phyloP scores from a whole-genome alignment of 2,113 vertebrate species.

The Oreocharis arfaki region DNA sequence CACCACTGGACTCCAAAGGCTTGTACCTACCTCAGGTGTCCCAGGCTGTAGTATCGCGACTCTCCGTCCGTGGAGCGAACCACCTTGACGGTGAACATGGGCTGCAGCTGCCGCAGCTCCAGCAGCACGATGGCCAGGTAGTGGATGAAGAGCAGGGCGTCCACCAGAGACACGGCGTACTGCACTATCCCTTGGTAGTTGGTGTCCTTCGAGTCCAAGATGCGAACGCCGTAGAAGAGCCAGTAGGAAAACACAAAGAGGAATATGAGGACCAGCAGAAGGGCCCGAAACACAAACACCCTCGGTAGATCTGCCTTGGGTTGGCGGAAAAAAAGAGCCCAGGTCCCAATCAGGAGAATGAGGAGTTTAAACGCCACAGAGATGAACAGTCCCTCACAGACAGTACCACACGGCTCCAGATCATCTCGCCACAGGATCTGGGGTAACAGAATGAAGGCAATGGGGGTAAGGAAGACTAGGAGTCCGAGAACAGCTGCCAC shows the following conservation, averaged over 20 bases:
- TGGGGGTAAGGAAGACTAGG: conserved; percentile 86
- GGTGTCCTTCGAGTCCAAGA: conserved; percentile 87
- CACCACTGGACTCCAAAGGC: too few species aligned
- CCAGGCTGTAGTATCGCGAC: conserved; percentile 88
- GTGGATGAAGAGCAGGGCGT: conserved; percentile 92
- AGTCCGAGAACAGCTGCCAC: conserved; percentile 79
- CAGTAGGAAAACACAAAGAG: conserved; percentile 94
- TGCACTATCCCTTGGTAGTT: conserved; percentile 94
- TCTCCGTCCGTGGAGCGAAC: conserved; percentile 89
- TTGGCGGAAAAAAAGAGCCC: conserved; percentile 89
- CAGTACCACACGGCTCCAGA: conserved; percentile 86
- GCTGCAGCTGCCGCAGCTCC: conserved; percentile 89
- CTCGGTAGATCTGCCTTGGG: conserved; percentile 82
- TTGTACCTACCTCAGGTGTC: conserved; percentile 82
- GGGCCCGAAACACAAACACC: conserved; percentile 87
- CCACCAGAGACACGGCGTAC: conserved; percentile 91
- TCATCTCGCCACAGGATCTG: conserved; percentile 86
- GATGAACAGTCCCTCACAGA: conserved; percentile 94
- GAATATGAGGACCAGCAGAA: conserved; percentile 87
- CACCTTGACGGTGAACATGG: conserved; percentile 85
- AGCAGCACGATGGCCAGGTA: conserved; percentile 93
- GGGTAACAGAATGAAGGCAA: conserved; percentile 90
- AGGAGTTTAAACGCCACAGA: conserved; percentile 94
- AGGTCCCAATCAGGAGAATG: conserved; percentile 89
- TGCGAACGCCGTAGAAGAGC: conserved; percentile 95